These are phyloP conservation scores for Boulengerochromis microlepis DNA, from an alignment of 2,113 vertebrate genomes.

Conservation along the genomic window DNA sequence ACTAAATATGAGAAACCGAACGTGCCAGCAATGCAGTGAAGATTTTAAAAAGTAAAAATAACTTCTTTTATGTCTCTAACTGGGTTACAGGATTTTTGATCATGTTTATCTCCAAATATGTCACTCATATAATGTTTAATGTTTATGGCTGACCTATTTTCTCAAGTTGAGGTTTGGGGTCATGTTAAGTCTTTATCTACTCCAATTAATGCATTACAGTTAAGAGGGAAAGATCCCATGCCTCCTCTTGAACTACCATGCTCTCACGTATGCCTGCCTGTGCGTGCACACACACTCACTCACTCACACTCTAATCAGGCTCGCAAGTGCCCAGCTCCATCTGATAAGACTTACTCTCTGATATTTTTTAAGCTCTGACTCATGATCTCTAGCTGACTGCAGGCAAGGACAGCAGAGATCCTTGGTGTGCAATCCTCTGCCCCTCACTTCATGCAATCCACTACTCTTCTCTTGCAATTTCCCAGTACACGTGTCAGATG, in stretches of 20 bases:
- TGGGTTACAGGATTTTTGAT: not conserved
- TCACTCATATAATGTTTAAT: not conserved
- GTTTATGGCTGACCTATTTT: conserved; percentile 1
- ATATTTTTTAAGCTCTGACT: conserved; percentile 34
- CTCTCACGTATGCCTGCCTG: not conserved
- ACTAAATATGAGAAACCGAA: not conserved
- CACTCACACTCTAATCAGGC: not conserved
- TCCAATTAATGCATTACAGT: not conserved
- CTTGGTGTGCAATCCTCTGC: conserved; percentile 9
- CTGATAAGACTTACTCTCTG: not conserved
- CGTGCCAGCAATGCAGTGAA: not conserved
- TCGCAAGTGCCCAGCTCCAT: not conserved
- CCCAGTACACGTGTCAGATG: not conserved
- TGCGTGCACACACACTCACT: accelerated
- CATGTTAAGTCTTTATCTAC: not conserved
- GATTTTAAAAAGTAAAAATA: not conserved
- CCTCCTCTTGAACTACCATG: not conserved
- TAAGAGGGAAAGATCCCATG: not conserved
- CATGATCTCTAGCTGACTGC: conserved; percentile 19
- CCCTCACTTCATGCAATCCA: not conserved
- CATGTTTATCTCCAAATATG: not conserved
- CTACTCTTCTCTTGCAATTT: not conserved
- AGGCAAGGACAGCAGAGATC: conserved; percentile 27
- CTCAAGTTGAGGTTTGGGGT: not conserved
- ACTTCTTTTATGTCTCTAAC: not conserved